Percentiles rank a stretch among this genome's conserved stretches.
phyloP scores from a whole-genome alignment of 2,888 invertebrate species.

The Monochamus alternatus region DNA sequence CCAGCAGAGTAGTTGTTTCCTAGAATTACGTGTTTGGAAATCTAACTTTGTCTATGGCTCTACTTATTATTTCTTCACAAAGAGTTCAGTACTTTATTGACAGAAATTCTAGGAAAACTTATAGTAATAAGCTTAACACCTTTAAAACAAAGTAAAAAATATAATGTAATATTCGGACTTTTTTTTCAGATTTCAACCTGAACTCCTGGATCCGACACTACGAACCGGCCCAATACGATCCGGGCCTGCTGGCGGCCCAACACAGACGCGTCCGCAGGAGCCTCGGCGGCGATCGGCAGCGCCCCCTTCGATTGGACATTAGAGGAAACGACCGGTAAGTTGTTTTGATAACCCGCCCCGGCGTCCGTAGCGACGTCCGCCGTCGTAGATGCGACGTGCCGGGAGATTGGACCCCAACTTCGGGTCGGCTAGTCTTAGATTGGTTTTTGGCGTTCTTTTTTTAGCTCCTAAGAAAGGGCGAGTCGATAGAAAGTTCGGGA shows the following conservation, averaged over 20 bases:
- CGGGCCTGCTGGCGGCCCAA: slow-evolving; percentile 68
- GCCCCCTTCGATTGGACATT: slow-evolving; percentile 76
- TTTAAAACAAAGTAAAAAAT: too few species aligned
- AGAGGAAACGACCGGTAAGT: slow-evolving; percentile 79
- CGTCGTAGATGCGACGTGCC: neutral
- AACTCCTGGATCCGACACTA: slow-evolving; percentile 87
- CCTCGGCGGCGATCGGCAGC: slow-evolving; percentile 63
- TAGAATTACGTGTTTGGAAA: too few species aligned
- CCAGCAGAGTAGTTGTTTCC: too few species aligned
- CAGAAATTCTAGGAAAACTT: too few species aligned
- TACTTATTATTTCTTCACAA: too few species aligned
- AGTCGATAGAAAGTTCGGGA: too few species aligned
- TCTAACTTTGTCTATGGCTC: too few species aligned
- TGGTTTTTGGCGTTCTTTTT: neutral
- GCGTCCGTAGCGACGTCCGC: neutral
- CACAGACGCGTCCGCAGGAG: slow-evolving; percentile 71
- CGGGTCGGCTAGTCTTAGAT: neutral
- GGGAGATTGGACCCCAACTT: too few species aligned
- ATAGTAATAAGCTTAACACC: too few species aligned
- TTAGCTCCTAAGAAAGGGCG: too few species aligned
- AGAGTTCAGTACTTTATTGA: too few species aligned
- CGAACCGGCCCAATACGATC: slow-evolving; percentile 86
- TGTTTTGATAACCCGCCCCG: neutral
- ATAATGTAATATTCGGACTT: too few species aligned
- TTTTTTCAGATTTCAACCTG: slow-evolving; percentile 75